These are phyloP conservation scores for Amiota communis DNA, from an alignment of 2,888 invertebrate genomes.

Conservation along the genomic window DNA sequence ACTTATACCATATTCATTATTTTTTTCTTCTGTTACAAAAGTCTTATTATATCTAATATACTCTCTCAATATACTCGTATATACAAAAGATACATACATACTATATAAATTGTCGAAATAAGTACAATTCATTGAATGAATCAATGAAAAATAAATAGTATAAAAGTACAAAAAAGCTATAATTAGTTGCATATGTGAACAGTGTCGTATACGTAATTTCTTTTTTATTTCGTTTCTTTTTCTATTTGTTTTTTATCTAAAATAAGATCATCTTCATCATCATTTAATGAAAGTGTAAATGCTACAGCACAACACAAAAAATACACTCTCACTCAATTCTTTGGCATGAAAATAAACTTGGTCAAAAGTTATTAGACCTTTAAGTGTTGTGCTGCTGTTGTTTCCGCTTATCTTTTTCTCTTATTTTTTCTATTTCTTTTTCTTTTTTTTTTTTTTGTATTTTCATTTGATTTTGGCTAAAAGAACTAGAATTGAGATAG, in stretches of 20 bases:
- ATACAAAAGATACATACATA: no score
- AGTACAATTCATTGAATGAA: neutral
- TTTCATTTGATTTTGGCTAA: conserved; percentile 13
- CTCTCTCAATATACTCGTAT: no score
- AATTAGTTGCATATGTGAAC: conserved; percentile 2
- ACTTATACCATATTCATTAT: neutral
- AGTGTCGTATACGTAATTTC: conserved; percentile 8
- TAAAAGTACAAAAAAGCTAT: neutral
- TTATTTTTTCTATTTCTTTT: neutral
- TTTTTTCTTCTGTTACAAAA: neutral
- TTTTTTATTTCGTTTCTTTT: no score
- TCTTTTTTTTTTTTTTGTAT: neutral
- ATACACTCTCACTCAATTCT: neutral
- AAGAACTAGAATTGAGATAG: neutral
- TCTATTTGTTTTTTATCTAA: no score
- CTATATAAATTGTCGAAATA: neutral
- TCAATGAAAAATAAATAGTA: neutral
- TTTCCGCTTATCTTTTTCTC: neutral
- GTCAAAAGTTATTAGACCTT: conserved; percentile 20
- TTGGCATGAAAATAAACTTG: conserved; percentile 12
- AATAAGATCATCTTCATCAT: no score
- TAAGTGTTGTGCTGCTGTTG: neutral
- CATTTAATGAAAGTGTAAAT: conserved; percentile 15
- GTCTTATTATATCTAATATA: neutral
- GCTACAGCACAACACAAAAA: neutral